Evolutionary conservation across 2,888 invertebrate species (phyloP).

Genomic region (Drosophila mayaguana): DNA sequence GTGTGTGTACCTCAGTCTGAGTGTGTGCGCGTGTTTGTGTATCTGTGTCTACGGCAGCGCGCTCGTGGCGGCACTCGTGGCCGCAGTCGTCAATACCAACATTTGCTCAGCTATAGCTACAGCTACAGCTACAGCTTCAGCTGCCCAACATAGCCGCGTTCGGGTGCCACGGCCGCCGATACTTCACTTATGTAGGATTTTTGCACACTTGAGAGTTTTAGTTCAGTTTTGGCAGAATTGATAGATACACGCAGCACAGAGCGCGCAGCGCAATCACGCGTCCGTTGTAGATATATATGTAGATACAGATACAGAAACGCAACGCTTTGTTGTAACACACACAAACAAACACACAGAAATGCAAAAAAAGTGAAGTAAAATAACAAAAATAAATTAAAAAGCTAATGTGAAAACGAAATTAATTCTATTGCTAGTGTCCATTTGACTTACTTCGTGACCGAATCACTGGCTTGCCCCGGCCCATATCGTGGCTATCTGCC

Average conservation of each 20-base stretch:
- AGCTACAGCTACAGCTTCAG: slow-evolving; percentile 42
- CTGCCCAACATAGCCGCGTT: slow-evolving; percentile 63
- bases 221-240: slow-evolving; percentile 80
- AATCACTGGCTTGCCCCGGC: slow-evolving; percentile 18
- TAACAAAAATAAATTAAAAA: slow-evolving; percentile 3
- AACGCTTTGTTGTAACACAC: slow-evolving; percentile 26
- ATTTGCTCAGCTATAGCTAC: slow-evolving; percentile 41
- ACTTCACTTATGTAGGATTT: slow-evolving; percentile 75
- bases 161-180: slow-evolving; percentile 45
- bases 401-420: slow-evolving; percentile 9
- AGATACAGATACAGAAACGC: slow-evolving; percentile 58
- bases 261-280: slow-evolving; percentile 54
- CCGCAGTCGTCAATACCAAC: slow-evolving; percentile 50
- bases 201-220: slow-evolving; percentile 79
- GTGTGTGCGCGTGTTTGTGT: slow-evolving; percentile 10
- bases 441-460: slow-evolving; percentile 28
- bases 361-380: slow-evolving; percentile 11
- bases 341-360: background rate
- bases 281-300: slow-evolving; percentile 43
- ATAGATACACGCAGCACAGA: slow-evolving; percentile 62
- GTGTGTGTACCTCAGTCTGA: slow-evolving; percentile 21
- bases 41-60: slow-evolving; percentile 17
- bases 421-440: slow-evolving; percentile 12
- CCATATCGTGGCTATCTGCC: slow-evolving; percentile 59
- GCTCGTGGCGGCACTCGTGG: slow-evolving; percentile 33